phyloP scores from a whole-genome alignment of 2,888 invertebrate genomes.

The Hybos culiciformis region DNA sequence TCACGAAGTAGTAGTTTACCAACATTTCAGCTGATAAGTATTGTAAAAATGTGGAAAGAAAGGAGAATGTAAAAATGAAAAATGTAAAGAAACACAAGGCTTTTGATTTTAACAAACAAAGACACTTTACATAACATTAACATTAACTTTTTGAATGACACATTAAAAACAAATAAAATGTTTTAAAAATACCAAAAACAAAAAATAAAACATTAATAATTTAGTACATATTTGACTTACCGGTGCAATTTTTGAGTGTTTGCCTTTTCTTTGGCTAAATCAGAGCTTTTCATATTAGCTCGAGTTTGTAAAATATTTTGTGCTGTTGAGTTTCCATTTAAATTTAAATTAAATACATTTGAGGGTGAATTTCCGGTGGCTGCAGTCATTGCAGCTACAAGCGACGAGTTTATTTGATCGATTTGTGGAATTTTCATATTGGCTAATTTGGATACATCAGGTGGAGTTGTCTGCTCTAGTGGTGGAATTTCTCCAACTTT shows the following conservation, averaged over 20 bases:
- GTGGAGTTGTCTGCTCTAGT: conserved; percentile 8
- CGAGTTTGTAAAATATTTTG: conserved; percentile 23
- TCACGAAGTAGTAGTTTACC: no score
- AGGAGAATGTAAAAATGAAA: background rate
- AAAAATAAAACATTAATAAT: conserved; percentile 2
- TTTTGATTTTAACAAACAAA: background rate
- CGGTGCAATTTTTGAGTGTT: conserved; percentile 24
- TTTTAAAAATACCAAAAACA: background rate
- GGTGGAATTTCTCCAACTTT: conserved; percentile 18
- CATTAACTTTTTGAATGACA: background rate
- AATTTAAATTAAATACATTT: background rate
- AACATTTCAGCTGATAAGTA: no score
- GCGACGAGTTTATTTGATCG: conserved; percentile 12
- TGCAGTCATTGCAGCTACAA: background rate
- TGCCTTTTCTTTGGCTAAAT: conserved; percentile 25
- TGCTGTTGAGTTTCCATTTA: conserved; percentile 14
- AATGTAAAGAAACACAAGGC: background rate
- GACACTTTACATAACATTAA: background rate
- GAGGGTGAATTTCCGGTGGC: background rate
- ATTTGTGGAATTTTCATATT: conserved; percentile 1
- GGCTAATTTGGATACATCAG: conserved; percentile 4
- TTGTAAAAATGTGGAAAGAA: no score
- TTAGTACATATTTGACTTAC: conserved; percentile 20
- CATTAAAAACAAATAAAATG: background rate
- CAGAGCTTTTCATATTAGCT: conserved; percentile 26